Evolutionary conservation across 2,113 vertebrate genomes (phyloP).

Genomic region (Drymodes brunneopygia): DNA sequence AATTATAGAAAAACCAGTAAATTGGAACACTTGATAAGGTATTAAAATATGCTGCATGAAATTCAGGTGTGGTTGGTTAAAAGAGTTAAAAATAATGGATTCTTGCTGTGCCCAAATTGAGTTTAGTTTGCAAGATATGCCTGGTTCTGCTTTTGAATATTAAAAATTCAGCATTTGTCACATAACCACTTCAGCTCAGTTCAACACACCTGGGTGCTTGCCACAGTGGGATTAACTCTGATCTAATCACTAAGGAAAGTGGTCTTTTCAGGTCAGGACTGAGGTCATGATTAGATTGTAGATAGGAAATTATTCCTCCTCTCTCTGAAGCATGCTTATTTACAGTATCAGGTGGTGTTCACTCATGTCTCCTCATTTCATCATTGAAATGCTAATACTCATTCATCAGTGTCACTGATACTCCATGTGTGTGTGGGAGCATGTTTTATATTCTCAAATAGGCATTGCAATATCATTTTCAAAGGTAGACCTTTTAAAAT

Average conservation of each 20-base stretch:
- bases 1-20: background rate
- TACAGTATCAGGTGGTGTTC: conserved; percentile 50
- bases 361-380: conserved; percentile 34
- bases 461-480: background rate
- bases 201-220: conserved; percentile 49
- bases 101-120: background rate
- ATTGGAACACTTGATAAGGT: background rate
- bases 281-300: conserved; percentile 29
- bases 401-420: conserved; percentile 49
- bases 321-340: conserved; percentile 27
- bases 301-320: conserved; percentile 34
- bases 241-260: conserved; percentile 55
- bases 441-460: background rate
- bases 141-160: conserved; percentile 4
- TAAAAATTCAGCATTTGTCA: conserved; percentile 8
- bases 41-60: background rate
- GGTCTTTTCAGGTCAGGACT: conserved; percentile 43
- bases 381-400: conserved; percentile 53
- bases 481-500: background rate
- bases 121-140: background rate
- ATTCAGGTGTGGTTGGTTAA: background rate
- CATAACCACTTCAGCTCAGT: conserved; percentile 36
- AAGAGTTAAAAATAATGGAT: background rate
- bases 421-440: background rate
- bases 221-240: conserved; percentile 40